Evolutionary conservation across 2,113 vertebrate species (phyloP).

Genomic region (Podarcis raffonei): DNA sequence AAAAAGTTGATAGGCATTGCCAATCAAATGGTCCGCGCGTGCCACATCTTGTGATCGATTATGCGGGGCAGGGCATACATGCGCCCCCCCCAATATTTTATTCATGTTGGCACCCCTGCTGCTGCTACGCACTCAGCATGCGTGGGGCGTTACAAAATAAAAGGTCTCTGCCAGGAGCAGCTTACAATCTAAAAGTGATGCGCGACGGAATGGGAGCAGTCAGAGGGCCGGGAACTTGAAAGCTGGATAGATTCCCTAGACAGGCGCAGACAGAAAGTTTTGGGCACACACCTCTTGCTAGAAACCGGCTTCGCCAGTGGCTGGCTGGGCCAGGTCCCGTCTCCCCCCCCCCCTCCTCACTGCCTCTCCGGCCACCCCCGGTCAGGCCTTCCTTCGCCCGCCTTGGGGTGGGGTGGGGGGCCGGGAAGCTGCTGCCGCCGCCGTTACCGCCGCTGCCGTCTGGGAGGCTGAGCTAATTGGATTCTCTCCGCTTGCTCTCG

Average conservation of each 20-base stretch:
- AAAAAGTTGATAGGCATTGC: too few species aligned
- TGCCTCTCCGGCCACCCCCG: not conserved
- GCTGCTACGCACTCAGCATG: not conserved
- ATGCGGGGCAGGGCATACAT: too few species aligned
- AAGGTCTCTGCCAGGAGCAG: not conserved
- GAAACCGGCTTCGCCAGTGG: not conserved
- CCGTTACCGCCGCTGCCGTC: constrained; percentile 20
- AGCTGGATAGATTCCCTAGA: too few species aligned
- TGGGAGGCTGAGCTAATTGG: constrained; percentile 53
- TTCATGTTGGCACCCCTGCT: too few species aligned
- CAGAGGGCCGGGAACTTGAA: too few species aligned
- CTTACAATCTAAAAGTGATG: not conserved
- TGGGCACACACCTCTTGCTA: too few species aligned
- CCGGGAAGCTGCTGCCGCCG: not conserved
- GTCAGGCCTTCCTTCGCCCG: not conserved
- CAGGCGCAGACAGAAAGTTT: too few species aligned
- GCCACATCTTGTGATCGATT: too few species aligned
- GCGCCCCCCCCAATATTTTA: too few species aligned
- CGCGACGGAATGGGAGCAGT: not conserved
- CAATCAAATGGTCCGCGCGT: too few species aligned
- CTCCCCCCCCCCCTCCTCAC: too few species aligned
- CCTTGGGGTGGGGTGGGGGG: not conserved
- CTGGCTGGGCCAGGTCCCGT: not conserved
- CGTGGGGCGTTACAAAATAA: not conserved
- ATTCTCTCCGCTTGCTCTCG: constrained; percentile 53